Evolutionary conservation across 2,113 vertebrate species (phyloP).

Genomic region (Tringa solitaria): DNA sequence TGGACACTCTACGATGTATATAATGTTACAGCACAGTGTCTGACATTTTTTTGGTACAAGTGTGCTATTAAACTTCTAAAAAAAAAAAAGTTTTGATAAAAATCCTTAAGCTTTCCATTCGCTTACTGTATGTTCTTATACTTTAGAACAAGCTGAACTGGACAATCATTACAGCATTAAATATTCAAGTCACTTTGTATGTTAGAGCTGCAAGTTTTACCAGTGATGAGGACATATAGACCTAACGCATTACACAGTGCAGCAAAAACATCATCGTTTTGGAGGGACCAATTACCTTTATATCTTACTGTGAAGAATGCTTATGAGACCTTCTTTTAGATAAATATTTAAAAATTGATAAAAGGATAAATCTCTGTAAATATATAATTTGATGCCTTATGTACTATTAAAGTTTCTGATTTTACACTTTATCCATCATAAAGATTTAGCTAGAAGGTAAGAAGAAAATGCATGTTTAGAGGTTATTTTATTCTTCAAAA

Average conservation of each 20-base stretch:
- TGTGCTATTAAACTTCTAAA: slow-evolving; percentile 58
- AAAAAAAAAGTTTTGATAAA: slow-evolving; percentile 34
- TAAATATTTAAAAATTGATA: neutral
- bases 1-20: slow-evolving; percentile 47
- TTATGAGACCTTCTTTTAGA: slow-evolving; percentile 19
- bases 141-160: slow-evolving; percentile 60
- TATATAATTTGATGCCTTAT: neutral
- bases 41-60: slow-evolving; percentile 78
- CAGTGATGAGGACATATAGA: slow-evolving; percentile 15
- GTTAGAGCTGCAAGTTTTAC: slow-evolving; percentile 45
- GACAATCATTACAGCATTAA: slow-evolving; percentile 55
- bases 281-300: neutral
- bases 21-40: slow-evolving; percentile 74
- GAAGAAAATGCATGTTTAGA: neutral
- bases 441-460: slow-evolving; percentile 14
- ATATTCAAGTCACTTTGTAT: slow-evolving; percentile 62
- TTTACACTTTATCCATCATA: slow-evolving; percentile 2
- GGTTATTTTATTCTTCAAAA: neutral
- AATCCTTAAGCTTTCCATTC: slow-evolving; percentile 60
- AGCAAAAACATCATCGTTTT: slow-evolving; percentile 28
- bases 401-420: slow-evolving; percentile 39
- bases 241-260: neutral
- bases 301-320: neutral
- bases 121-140: slow-evolving; percentile 26
- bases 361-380: slow-evolving; percentile 29